Percentiles rank a stretch among this genome's conserved stretches.
Conservation (phyloP, 2,797 vertebrate species). For the Natrix natrix region DNA sequence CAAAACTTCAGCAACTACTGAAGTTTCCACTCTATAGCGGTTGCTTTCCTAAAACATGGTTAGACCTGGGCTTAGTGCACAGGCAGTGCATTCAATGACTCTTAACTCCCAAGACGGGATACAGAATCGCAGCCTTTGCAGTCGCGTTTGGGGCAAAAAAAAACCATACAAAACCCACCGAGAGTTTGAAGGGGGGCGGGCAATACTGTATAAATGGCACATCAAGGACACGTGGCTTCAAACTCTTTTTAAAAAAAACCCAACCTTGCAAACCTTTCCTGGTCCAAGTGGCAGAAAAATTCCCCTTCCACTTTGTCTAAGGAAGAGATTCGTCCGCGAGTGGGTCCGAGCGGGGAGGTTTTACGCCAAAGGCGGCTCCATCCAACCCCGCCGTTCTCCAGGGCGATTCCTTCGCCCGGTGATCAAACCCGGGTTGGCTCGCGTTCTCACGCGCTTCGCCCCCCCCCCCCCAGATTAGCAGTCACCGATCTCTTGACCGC, state of each 20-base stretch:
- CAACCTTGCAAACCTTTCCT: no score
- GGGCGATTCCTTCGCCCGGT: neutral
- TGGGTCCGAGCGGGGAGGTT: no score
- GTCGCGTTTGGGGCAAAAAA: neutral
- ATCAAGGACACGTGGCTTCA: no score
- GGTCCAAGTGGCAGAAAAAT: neutral
- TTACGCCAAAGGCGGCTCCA: no score
- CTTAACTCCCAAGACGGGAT: no score
- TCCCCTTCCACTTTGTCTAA: neutral
- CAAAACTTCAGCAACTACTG: neutral
- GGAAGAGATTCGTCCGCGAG: no score
- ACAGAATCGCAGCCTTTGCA: neutral
- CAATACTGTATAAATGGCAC: no score
- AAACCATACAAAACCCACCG: no score
- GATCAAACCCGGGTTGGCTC: neutral
- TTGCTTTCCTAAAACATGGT: neutral
- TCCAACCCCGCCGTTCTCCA: neutral
- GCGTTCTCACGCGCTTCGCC: neutral
- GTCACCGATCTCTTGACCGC: no score
- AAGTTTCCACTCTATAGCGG: neutral
- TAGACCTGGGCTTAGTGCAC: neutral
- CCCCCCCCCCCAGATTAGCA: neutral
- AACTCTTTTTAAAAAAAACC: no score
- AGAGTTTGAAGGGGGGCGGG: neutral
- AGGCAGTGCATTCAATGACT: neutral